Percentiles rank a stretch among this genome's conserved stretches.
These are phyloP conservation scores for Drosophila yakuba DNA, from an alignment of 1,140 invertebrate genomes.

Conservation along the genomic window DNA sequence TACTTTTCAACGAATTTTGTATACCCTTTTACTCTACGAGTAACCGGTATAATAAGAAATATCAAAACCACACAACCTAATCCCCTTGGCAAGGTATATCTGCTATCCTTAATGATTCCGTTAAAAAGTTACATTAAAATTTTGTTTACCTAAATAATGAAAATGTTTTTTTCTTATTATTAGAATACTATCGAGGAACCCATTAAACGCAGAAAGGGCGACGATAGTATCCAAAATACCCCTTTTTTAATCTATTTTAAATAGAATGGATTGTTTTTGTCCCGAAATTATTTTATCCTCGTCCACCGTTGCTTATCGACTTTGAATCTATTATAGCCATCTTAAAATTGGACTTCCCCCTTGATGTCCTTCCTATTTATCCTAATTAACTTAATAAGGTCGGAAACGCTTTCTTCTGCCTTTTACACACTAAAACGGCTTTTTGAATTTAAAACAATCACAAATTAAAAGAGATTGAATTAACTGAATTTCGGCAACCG, in stretches of 20 bases:
- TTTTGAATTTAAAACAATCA: too few relatives aligned
- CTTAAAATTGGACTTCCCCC: constrained; percentile 13
- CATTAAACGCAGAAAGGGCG: constrained; percentile 4
- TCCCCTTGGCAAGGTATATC: constrained; percentile 10
- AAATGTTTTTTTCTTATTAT: constrained; percentile 30
- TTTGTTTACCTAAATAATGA: constrained; percentile 53
- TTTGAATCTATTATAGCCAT: constrained; percentile 21
- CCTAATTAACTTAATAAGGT: too few relatives aligned
- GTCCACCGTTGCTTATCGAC: constrained; percentile 21
- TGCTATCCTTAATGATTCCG: constrained; percentile 28
- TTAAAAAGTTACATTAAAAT: constrained; percentile 13
- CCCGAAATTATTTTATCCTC: constrained; percentile 53
- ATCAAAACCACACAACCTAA: neutral
- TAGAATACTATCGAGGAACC: constrained; percentile 9
- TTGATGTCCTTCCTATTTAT: neutral
- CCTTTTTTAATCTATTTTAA: constrained; percentile 57
- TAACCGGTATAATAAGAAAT: too few relatives aligned
- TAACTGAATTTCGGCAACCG: too few relatives aligned
- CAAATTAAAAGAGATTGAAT: too few relatives aligned
- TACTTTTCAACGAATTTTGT: too few relatives aligned
- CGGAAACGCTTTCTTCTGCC: too few relatives aligned
- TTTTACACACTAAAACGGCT: too few relatives aligned
- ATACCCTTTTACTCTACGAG: too few relatives aligned
- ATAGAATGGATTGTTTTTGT: constrained; percentile 38
- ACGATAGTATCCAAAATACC: constrained; percentile 10